These are phyloP conservation scores for Vanessa cardui DNA, from an alignment of 2,888 invertebrate genomes.

Conservation along the genomic window DNA sequence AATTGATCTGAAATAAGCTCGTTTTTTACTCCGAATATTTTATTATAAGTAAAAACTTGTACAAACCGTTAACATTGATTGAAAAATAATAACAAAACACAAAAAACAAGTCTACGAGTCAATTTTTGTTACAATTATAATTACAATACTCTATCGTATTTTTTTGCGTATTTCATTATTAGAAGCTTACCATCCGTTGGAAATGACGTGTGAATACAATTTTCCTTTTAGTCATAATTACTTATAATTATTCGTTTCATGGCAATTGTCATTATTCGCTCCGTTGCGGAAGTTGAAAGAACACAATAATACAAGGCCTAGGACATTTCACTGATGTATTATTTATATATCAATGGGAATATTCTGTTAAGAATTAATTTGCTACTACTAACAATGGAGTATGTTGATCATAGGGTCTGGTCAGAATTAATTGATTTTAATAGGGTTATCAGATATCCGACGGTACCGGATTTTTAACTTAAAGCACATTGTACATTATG, in stretches of 20 bases:
- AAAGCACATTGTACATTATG: not conserved
- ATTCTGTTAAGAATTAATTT: not conserved
- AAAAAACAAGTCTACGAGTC: not conserved
- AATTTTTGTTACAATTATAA: too few relatives aligned
- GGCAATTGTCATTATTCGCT: constrained; percentile 5
- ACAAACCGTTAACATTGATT: too few relatives aligned
- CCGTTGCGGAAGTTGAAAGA: constrained; percentile 10
- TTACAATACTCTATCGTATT: not conserved
- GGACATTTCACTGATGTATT: constrained; percentile 2
- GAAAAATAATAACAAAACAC: not conserved
- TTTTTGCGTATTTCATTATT: not conserved
- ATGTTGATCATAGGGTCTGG: too few relatives aligned
- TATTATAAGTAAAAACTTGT: too few relatives aligned
- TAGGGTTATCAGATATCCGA: too few relatives aligned
- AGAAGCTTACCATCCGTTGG: not conserved
- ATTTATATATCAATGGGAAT: not conserved
- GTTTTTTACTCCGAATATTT: too few relatives aligned
- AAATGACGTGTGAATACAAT: constrained; percentile 18
- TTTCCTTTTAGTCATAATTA: constrained; percentile 22
- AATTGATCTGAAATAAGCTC: too few relatives aligned
- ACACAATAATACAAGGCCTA: constrained; percentile 9
- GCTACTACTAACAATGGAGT: not conserved
- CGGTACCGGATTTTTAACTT: too few relatives aligned
- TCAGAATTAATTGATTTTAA: too few relatives aligned
- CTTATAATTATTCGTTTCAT: constrained; percentile 16